Percentiles rank a stretch among this genome's conserved stretches.
Evolutionary conservation across 2,888 invertebrate genomes (phyloP).

Genomic region (Oasisia sp.): DNA sequence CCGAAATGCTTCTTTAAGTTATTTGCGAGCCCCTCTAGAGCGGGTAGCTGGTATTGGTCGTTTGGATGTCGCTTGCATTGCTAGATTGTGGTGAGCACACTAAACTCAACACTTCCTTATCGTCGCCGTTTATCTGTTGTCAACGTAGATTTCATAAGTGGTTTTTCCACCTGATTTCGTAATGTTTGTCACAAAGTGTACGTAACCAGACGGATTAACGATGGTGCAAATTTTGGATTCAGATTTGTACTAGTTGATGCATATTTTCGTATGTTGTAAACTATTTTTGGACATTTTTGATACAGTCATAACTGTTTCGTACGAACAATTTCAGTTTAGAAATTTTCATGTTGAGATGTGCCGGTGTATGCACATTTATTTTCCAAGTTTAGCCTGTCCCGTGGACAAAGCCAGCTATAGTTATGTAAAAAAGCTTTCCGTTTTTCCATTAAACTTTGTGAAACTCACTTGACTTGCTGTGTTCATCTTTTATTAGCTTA

Average conservation of each 20-base stretch:
- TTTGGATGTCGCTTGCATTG: background rate
- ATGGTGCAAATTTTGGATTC: background rate
- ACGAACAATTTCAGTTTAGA: background rate
- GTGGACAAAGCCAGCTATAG: slow-evolving; percentile 3
- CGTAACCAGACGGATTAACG: background rate
- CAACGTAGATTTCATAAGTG: background rate
- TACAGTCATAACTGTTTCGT: background rate
- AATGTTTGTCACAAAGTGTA: slow-evolving; percentile 10
- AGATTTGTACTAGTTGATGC: slow-evolving; percentile 13
- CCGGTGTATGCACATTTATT: background rate
- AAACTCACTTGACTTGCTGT: slow-evolving; percentile 13
- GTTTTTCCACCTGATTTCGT: background rate
- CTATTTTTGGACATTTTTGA: background rate
- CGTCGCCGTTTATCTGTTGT: slow-evolving; percentile 2
- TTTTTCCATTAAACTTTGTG: slow-evolving; percentile 3
- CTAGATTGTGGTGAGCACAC: background rate
- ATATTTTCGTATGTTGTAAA: slow-evolving; percentile 13
- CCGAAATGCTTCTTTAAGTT: slow-evolving; percentile 6
- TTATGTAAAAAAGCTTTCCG: background rate
- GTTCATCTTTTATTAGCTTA: background rate
- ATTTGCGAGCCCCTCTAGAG: background rate
- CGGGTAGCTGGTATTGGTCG: slow-evolving; percentile 4
- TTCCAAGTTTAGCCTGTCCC: slow-evolving; percentile 17
- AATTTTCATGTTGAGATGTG: background rate
- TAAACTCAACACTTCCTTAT: background rate